Evolutionary conservation across 64 coral and sea anemone species (phyloP), one percentile per base, ranked within the genome.

Genomic region (Montipora cactus): DNA sequence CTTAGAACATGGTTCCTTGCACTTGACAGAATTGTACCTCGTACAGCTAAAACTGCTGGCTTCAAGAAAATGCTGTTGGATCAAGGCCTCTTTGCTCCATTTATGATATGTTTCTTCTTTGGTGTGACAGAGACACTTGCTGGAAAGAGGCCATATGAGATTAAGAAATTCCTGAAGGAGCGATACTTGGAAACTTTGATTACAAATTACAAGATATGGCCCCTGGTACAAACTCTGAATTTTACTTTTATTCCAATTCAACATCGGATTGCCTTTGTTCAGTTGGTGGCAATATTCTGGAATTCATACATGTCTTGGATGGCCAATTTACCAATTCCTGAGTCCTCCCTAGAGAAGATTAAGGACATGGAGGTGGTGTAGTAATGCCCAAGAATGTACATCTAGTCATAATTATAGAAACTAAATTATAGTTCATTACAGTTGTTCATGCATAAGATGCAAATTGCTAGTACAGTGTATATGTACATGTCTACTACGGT

Each of bases 281-380:
- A 98, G 79, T 45, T 95, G 50, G 83, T 95, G 14, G 97, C 97
- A 13, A 51, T 98, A 74, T 98, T 98, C 71, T 98, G 97, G 97
- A 98, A 98, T 89, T 81, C 94, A 7, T 98, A 95, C 88, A 22
- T 98, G 85, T 93, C 94, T 2, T 98, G 97, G 97, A 93, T 87
- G 59, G 72, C 91, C 4, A 95, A 91, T 61, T 95, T 94, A 76
- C 92, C 95, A 76, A 61, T 49, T 19, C 5, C 75, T 15, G 50
- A 78, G 8, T 44, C 20, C 75, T 4, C 23, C 19, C 3, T 91
- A 51, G 59, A 89, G 9, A 20, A 8, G 20, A 71, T 76, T 76
- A 76, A 46, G 7, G 74, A 66, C 15, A 23, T 47, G 15, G 58
- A 83, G 13, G 64, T 15, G 13, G 45, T 83, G 13, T 15, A 46